Base-by-base conservation (phyloP, 2,113 vertebrate genomes). In the Vireo altiloquus region DNA sequence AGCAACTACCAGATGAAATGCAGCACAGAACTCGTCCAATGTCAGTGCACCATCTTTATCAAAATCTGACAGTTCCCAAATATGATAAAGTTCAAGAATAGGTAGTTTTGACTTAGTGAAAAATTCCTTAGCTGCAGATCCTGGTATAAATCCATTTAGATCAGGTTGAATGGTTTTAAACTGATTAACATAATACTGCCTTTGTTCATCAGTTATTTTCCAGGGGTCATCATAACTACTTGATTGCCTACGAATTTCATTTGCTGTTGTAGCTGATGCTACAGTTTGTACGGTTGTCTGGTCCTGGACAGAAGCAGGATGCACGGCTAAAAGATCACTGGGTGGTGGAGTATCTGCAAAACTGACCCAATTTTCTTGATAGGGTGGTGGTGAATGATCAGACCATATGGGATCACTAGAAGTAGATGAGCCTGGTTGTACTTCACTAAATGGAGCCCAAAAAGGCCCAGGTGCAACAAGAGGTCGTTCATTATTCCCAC, bases 101-200 rank as follows among this genome's bases (percentile, higher is more conserved):
- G 40, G 40, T 42, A 42, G 40, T 42, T 42, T 42, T 14, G 40
- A 42, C 40, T 42, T 12, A 42, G 11, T 42, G 40, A 42, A 42
- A 42, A 42, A 42, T 13, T 42, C 40, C 13, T 42, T 42, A 42
- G 40, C 40, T 42, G 40, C 40, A 42, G 40, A 42, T 42, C 99
- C 99, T 97, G 99, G 99, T 97, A 99, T 99, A 97, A 99, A 99
- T 96, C 99, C 99, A 50, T 98, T 99, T 88, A 99, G 98, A 98
- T 99, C 99, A 61, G 99, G 98, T 88, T 99, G 99, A 97, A 99
- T 99, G 96, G 98, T 99, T 98, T 99, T 99, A 98, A 99, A 99
- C 87, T 99, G 99, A 98, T 99, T 99, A 95, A 99, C 98, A 97
- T 99, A 99, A 99, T 99, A 99, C 98, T 99, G 99, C 95, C 99